Evolutionary conservation across 2,797 vertebrate genomes (phyloP).

Genomic region (Hipposideros larvatus): DNA sequence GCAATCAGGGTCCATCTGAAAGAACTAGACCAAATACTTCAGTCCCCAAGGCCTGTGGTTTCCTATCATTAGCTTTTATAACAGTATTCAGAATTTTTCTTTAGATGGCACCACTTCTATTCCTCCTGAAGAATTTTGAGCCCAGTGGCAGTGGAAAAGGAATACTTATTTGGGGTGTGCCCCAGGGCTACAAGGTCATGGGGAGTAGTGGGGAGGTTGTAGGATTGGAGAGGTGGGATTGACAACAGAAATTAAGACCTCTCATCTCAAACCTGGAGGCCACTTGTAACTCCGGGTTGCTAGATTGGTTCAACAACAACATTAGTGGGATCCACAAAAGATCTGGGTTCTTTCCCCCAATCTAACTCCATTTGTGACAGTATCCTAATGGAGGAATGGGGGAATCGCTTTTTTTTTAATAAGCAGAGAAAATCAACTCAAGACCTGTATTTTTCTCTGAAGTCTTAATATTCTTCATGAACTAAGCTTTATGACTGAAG

Average conservation of each 20-base stretch:
- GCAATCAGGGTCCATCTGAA: neutral
- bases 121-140: neutral
- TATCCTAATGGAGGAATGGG: neutral
- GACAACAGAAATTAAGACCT: neutral
- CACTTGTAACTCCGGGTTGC: neutral
- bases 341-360: neutral
- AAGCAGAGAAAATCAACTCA: slow-evolving; percentile 9
- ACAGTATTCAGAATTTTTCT: neutral
- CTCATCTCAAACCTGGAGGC: neutral
- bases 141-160: neutral
- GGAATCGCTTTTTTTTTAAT: neutral
- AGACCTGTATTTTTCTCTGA: neutral
- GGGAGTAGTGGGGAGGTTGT: accelerated
- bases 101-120: neutral
- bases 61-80: slow-evolving; percentile 1
- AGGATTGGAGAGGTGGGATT: neutral
- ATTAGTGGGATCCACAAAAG: neutral
- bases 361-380: neutral
- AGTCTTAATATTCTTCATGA: neutral
- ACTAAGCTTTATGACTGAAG: neutral
- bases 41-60: neutral
- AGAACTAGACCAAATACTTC: neutral
- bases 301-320: neutral
- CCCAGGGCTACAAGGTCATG: too few species aligned
- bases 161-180: neutral